Evolutionary conservation across 2,797 vertebrate genomes (phyloP), one percentile per base, ranked within the genome.

Genomic region (Pteropus rufus): DNA sequence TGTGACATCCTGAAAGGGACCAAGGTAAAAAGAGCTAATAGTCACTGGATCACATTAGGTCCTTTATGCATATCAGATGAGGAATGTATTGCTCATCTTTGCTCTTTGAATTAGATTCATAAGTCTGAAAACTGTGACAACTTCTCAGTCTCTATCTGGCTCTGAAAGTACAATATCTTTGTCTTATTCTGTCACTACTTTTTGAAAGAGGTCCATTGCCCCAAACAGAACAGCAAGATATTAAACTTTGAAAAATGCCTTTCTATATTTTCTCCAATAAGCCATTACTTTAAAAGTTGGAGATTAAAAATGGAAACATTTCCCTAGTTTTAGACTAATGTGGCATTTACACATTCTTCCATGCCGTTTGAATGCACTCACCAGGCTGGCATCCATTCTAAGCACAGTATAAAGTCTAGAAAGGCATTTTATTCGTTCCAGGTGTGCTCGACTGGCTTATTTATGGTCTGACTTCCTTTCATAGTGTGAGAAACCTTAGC

Each of bases 361-460:
- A 79, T 94, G 94, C 52, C 0, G 0, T 92, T 92, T 64, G 86
- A 11, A 0, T 21, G 49, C 44, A 96, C 92, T 96, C 75, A 95
- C 89, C 69, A 9, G 62, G 93, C 97, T 96, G 91, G 97, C 97
- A 97, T 92, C 0, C 2, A 87, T 96, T 91, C 94, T 60, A 89
- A 95, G 97, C 96, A 79, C 96, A 93, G 97, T 72, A 94, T 94
- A 96, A 98, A 96, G 97, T 26, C 97, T 93, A 97, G 95, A 97
- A 97, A 97, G 96, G 93, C 97, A 94, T 94, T 98, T 98, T 98
- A 98, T 98, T 98, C 97, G 93, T 98, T 98, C 98, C 98, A 99
- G 98, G 98, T 98, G 98, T 98, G 97, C 95, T 93, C 89, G 83
- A 96, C 97, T 77, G 96, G 34, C 97, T 98, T 98, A 98, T 98